These are phyloP conservation scores for Mizuhopecten yessoensis DNA, from an alignment of 1,140 invertebrate species.

Conservation along the genomic window DNA sequence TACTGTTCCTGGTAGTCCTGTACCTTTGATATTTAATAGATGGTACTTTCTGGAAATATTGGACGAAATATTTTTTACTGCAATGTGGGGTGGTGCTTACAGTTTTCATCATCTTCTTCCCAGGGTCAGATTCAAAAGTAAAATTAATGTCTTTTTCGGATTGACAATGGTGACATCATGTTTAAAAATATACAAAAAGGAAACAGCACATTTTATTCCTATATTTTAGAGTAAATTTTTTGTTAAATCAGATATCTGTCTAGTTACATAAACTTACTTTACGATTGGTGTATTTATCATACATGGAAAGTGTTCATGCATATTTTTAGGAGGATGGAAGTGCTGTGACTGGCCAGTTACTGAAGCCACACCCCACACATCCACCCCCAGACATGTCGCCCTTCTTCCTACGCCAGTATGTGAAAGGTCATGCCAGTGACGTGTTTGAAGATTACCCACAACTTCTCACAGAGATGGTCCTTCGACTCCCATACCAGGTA, in stretches of 20 bases:
- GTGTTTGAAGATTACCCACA: constrained; percentile 97
- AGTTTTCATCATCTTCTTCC: no score
- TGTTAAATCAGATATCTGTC: neutral
- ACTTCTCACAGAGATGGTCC: constrained; percentile 96
- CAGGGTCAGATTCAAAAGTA: no score
- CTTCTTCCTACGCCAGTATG: constrained; percentile 96
- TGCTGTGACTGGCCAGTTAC: constrained; percentile 84
- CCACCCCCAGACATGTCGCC: constrained; percentile 94
- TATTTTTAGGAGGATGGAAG: constrained; percentile 74
- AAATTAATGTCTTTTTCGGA: no score
- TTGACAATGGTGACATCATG: no score
- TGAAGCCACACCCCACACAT: constrained; percentile 92
- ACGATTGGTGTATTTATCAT: neutral
- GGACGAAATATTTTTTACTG: no score
- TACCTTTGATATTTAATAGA: no score
- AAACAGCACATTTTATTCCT: no score
- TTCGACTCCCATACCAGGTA: constrained; percentile 95
- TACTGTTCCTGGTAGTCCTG: no score
- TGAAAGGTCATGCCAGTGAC: constrained; percentile 92
- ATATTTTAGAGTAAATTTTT: no score
- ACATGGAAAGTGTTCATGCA: neutral
- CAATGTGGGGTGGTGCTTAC: no score
- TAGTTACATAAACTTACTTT: neutral
- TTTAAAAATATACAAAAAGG: no score
- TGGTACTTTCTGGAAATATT: no score